Evolutionary conservation across 2,113 vertebrate genomes (phyloP).

Genomic region (Tylochromis polylepis): DNA sequence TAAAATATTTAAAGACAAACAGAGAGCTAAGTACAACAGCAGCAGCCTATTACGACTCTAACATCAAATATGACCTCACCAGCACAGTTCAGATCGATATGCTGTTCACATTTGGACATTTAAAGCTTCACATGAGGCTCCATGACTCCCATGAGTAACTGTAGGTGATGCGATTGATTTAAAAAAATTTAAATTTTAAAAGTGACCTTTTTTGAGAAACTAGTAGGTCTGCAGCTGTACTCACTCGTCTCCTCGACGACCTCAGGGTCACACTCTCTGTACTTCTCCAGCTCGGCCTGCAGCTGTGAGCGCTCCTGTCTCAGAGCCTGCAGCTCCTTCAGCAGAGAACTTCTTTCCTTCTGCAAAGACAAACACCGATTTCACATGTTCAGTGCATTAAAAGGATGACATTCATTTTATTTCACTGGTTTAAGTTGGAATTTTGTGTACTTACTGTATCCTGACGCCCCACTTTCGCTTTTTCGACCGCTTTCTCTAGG

Average conservation of each 20-base stretch:
- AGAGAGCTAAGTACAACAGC: neutral
- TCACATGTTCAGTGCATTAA: neutral
- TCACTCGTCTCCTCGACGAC: slow-evolving; percentile 91
- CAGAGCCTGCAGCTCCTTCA: slow-evolving; percentile 78
- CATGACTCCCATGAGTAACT: neutral
- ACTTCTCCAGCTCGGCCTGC: slow-evolving; percentile 83
- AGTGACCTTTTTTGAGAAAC: neutral
- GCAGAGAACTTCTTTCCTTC: slow-evolving; percentile 78
- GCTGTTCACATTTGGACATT: neutral
- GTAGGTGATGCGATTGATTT: neutral
- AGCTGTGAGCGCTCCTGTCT: slow-evolving; percentile 75
- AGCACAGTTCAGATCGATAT: neutral
- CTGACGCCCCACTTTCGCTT: slow-evolving; percentile 85
- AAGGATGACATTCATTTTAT: neutral
- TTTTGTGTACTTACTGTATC: slow-evolving; percentile 79
- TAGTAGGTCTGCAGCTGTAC: slow-evolving; percentile 54
- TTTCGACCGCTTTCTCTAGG: slow-evolving; percentile 78
- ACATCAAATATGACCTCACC: neutral
- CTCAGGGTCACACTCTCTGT: slow-evolving; percentile 90
- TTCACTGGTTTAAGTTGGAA: neutral
- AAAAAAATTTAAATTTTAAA: neutral
- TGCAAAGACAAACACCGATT: slow-evolving; percentile 42
- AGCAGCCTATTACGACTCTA: neutral
- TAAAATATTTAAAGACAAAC: neutral
- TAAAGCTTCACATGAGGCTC: neutral